Conservation (phyloP, 2,888 invertebrate genomes). For the Junonia oenone region DNA sequence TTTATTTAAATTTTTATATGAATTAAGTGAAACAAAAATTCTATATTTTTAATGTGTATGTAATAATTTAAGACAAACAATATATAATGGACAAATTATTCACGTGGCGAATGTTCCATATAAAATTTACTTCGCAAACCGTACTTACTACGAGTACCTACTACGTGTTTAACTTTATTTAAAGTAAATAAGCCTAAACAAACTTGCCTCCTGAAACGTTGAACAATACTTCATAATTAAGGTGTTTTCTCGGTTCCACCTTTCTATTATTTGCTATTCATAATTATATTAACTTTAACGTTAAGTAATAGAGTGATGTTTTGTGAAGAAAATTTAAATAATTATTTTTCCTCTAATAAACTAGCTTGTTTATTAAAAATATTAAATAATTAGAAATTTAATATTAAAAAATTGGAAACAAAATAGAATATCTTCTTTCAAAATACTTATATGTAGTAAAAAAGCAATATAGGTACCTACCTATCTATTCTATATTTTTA, state of each 20-base stretch:
- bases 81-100: background rate
- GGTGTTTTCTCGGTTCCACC: background rate
- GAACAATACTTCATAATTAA: conserved; percentile 6
- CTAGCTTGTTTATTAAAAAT: no score
- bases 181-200: conserved; percentile 28
- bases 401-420: no score
- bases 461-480: no score
- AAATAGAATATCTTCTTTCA: no score
- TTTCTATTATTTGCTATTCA: background rate
- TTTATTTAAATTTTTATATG: no score
- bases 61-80: no score
- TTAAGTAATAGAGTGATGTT: background rate
- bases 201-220: conserved; percentile 1
- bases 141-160: no score
- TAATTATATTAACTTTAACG: background rate
- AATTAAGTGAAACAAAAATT: no score
- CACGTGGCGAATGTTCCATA: background rate
- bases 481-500: no score
- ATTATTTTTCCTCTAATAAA: background rate
- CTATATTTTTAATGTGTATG: no score
- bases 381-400: no score
- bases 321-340: background rate
- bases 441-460: no score
- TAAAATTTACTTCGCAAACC: background rate
- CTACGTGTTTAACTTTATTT: background rate